These are phyloP conservation scores for Ailurus styani DNA, from an alignment of 2,113 vertebrate genomes.

Conservation along the genomic window DNA sequence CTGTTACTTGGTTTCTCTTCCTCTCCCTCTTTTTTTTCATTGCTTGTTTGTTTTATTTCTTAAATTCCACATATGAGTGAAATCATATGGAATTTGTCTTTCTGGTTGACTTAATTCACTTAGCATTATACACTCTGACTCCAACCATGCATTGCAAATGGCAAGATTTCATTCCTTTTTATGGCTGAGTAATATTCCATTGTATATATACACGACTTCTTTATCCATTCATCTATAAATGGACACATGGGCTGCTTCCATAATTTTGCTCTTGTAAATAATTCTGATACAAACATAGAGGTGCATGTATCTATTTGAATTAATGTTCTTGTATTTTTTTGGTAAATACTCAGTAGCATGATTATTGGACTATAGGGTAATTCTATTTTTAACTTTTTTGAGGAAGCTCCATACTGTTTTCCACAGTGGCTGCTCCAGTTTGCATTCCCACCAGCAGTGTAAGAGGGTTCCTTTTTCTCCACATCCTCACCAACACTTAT, in stretches of 20 bases:
- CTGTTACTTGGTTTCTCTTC: neutral
- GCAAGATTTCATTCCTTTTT: neutral
- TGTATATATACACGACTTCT: neutral
- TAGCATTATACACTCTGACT: neutral
- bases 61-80: neutral
- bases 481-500: neutral
- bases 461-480: neutral
- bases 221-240: neutral
- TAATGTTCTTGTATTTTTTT: neutral
- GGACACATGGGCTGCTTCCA: neutral
- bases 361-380: neutral
- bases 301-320: neutral
- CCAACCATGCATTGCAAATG: neutral
- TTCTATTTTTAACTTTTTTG: neutral
- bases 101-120: neutral
- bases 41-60: neutral
- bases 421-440: neutral
- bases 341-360: neutral
- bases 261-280: neutral
- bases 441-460: neutral
- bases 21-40: neutral
- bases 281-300: neutral
- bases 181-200: neutral
- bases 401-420: neutral
- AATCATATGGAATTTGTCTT: neutral